Percentiles rank a stretch among this genome's conserved stretches.
Conservation (phyloP, 2,113 vertebrate species). For the Galbula dea region DNA sequence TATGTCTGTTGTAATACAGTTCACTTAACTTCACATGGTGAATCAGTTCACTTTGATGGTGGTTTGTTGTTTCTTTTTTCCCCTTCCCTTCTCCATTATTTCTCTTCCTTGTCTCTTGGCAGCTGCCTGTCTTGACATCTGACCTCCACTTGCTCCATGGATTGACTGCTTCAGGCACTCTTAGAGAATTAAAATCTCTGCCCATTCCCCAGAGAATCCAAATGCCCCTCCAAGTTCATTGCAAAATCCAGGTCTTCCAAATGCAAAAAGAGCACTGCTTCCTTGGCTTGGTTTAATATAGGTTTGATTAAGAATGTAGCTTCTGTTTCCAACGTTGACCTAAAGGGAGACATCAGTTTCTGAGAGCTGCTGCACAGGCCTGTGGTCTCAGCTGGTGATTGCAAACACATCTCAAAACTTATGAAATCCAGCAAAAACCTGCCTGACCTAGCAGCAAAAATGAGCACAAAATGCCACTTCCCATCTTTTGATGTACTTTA, state of each 20-base stretch:
- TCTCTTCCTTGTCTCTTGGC: slow-evolving; percentile 47
- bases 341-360: not conserved
- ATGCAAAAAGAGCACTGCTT: not conserved
- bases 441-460: slow-evolving; percentile 3
- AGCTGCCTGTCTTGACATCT: slow-evolving; percentile 49
- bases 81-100: slow-evolving; percentile 58
- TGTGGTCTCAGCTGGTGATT: not conserved
- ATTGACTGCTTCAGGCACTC: slow-evolving; percentile 34
- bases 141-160: slow-evolving; percentile 38
- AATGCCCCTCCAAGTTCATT: not conserved
- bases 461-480: slow-evolving; percentile 2
- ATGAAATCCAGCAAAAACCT: not conserved
- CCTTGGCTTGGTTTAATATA: not conserved
- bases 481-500: not conserved
- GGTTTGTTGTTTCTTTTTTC: not conserved
- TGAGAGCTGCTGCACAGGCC: not conserved
- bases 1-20: slow-evolving; percentile 57
- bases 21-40: slow-evolving; percentile 66
- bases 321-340: not conserved
- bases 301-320: not conserved
- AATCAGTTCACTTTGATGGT: slow-evolving; percentile 59
- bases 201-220: not conserved
- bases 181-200: slow-evolving; percentile 37
- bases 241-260: not conserved
- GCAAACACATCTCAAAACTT: not conserved